phyloP scores from a whole-genome alignment of 2,797 vertebrate genomes.

The Echiichthys vipera region DNA sequence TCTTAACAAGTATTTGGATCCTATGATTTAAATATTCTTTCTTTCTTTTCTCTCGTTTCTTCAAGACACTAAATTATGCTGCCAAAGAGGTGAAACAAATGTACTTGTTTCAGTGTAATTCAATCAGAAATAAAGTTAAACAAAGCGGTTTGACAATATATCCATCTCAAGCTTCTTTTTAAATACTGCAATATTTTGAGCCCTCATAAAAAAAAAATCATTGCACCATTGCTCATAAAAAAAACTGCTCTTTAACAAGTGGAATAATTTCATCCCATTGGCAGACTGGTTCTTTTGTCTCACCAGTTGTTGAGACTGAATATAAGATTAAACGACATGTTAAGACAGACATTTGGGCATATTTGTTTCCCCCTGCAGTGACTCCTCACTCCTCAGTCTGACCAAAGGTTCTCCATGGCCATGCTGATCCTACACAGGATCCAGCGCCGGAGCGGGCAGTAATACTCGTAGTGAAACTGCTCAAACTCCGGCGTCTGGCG shows the following conservation, averaged over 20 bases:
- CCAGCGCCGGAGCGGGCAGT: slow-evolving; percentile 96
- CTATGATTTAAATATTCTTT: neutral
- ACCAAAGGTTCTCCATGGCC: slow-evolving; percentile 88
- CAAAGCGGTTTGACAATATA: neutral
- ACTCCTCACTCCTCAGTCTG: slow-evolving; percentile 81
- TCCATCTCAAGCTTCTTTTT: slow-evolving; percentile 6
- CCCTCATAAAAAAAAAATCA: neutral
- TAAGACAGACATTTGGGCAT: slow-evolving; percentile 63
- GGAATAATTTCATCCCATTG: slow-evolving; percentile 23
- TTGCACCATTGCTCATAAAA: slow-evolving; percentile 10
- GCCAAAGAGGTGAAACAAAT: slow-evolving; percentile 39
- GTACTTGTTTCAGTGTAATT: slow-evolving; percentile 6
- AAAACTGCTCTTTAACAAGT: slow-evolving; percentile 4
- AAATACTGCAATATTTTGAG: neutral
- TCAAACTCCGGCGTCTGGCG: slow-evolving; percentile 96
- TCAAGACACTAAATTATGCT: slow-evolving; percentile 5
- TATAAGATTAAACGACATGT: slow-evolving; percentile 53
- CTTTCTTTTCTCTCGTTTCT: neutral
- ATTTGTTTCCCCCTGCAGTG: slow-evolving; percentile 28
- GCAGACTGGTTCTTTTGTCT: slow-evolving; percentile 25
- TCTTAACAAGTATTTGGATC: slow-evolving; percentile 64
- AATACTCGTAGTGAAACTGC: slow-evolving; percentile 97
- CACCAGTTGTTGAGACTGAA: slow-evolving; percentile 44
- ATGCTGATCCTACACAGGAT: slow-evolving; percentile 91
- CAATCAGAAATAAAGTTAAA: neutral